Base-by-base conservation (phyloP, 2,888 invertebrate species). In the Clunio marinus region DNA sequence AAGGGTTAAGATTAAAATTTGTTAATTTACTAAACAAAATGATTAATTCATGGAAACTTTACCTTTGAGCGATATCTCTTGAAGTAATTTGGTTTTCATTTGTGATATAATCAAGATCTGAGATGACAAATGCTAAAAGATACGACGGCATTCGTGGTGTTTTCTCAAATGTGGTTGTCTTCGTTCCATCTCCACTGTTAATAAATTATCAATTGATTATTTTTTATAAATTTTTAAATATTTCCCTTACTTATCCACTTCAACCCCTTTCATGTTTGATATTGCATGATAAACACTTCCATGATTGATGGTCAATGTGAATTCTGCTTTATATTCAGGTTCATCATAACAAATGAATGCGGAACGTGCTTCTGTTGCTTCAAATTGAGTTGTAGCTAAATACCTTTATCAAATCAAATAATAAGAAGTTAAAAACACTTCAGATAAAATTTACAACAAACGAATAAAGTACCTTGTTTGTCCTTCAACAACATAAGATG, bases 271-370 rank as follows among this genome's bases (percentile, higher is more conserved):
- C n/a, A 32, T 62, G 22, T 41, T 55, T 13, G 66, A n/a, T 3
- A 55, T 45, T 10, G 45, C 51, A 32, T 5, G 15, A 28, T 45
- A 45, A n/a, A 32, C 46, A 3, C 2, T 10, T 2, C 55, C 55
- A 35, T 66, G 66, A 27, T 25, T 51, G n/a, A 66, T 15, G 5
- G 68, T 71, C 15, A 86, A 81, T 10, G 81, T 76, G 74, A 86
- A 88, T 1, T 76, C 74, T 0, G 88, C 86, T 73, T 88, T 88
- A 17, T 81, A 73, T 0, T 76, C 78, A 0, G 88, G 88, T 73
- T 88, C 87, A 27, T 35, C 22, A 59, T 32, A 59, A 13, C 28
- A 59, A 13, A 32, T n/a, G 4, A 59, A 59, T 1, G 25, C 57
- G 4, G 57, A 20, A 13, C 15, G 41, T 41, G 5, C 5, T 2